These are phyloP conservation scores for Anthopleura xanthogrammica DNA, from an alignment of 92 coral and sea anemone species.

Conservation along the genomic window DNA sequence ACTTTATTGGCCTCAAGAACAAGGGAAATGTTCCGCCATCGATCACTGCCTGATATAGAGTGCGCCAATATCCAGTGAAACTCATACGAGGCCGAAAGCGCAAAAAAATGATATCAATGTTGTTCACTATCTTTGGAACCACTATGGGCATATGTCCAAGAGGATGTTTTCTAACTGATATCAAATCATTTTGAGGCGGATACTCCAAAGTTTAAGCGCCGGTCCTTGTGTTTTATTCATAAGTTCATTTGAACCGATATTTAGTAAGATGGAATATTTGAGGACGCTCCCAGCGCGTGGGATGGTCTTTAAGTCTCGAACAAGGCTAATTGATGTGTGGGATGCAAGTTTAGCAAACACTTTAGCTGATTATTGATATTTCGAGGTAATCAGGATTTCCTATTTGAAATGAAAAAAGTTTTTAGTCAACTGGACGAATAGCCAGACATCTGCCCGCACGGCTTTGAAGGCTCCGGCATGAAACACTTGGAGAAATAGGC, in stretches of 20 bases:
- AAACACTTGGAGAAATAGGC: not conserved
- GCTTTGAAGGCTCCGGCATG: not conserved
- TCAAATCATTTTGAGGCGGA: not conserved
- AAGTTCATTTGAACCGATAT: not conserved
- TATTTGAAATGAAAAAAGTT: not conserved
- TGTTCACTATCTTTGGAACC: not conserved
- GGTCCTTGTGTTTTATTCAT: not conserved
- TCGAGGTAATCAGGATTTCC: not conserved
- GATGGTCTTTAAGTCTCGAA: not conserved
- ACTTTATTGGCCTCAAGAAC: not conserved
- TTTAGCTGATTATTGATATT: conserved; percentile 1
- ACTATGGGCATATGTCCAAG: no score
- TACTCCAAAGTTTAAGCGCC: not conserved
- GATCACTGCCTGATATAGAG: not conserved
- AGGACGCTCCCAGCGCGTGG: not conserved
- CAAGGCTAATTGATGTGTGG: conserved; percentile 22
- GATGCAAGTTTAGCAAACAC: conserved; percentile 22
- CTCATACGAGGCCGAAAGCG: not conserved
- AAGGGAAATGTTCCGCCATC: not conserved
- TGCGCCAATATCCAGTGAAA: not conserved
- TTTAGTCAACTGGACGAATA: not conserved
- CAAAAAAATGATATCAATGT: not conserved
- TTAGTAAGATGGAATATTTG: not conserved
- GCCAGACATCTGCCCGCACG: not conserved
- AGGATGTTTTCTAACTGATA: no score